Base-by-base conservation (phyloP, 2,888 invertebrate species). In the Chalcosyrphus nemorum region DNA sequence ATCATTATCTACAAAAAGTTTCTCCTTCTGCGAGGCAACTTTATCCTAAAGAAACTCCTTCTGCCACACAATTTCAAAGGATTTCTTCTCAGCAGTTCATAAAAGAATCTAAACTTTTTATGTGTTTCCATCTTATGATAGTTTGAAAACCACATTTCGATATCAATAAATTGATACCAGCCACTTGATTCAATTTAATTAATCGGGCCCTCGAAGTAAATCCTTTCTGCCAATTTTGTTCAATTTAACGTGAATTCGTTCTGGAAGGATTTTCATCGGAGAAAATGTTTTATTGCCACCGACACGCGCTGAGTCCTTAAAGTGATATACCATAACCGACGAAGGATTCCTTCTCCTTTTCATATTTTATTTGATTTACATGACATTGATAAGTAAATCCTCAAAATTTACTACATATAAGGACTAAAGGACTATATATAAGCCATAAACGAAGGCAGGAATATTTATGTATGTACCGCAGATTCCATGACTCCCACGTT, bases 301-400 rank as follows among this genome's bases (percentile, higher is more conserved):
- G 52, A 29, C 74, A 63, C 54, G 54, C 43, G 63, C 54, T 15
- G 15, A 27, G 29, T 54, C 19, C 19, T 29, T 24, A 9, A 52
- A 50, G 13, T 21, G 35, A 24, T 50, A 4, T 24, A 38, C 35
- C 17, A 63, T 47, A 32, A 29, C 19, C 32, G 11, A 47, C 29
- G 32, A 66, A 15, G 2, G 19, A n/a, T 52, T 2, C 4, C 21
- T 11, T 2, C 17, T 6, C 2, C 15, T 1, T n/a, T 13, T 21
- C n/a, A n/a, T n/a, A n/a, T n/a, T 15, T 21, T 24, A 9, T 45
- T n/a, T 17, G 61, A 56, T 54, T 56, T 54, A 63, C 52, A 63
- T 56, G 65, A 38, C 63, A 38, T 32, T 65, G 56, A 47, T 47
- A 41, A 47, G 47, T 65, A 65, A 56, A 56, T 75, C 38, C 45